Evolutionary conservation across 2,113 vertebrate species (phyloP).

Genomic region (Catharus bicknelli): DNA sequence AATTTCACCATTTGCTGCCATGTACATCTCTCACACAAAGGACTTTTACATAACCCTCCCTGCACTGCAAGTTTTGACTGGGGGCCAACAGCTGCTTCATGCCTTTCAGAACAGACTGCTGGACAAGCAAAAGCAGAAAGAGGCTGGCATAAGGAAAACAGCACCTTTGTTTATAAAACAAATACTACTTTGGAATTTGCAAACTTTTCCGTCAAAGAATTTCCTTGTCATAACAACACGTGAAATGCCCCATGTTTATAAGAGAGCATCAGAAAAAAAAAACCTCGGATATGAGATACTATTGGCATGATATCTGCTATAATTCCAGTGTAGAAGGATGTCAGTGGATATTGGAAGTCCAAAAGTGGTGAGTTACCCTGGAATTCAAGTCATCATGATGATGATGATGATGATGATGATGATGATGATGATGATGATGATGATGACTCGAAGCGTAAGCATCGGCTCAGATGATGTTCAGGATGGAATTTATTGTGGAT

Average conservation of each 20-base stretch:
- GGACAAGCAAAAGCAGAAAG: slow-evolving; percentile 58
- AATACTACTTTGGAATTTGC: slow-evolving; percentile 49
- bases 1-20: slow-evolving; percentile 22
- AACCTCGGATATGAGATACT: neutral
- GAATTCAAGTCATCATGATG: neutral
- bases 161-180: slow-evolving; percentile 51
- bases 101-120: slow-evolving; percentile 63
- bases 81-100: slow-evolving; percentile 72
- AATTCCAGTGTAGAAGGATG: neutral
- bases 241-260: slow-evolving; percentile 33
- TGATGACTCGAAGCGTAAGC: neutral
- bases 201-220: slow-evolving; percentile 49
- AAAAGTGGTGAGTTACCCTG: neutral
- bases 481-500: slow-evolving; percentile 20
- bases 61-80: slow-evolving; percentile 52
- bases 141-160: slow-evolving; percentile 47
- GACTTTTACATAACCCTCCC: slow-evolving; percentile 68
- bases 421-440: neutral
- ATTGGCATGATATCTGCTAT: neutral
- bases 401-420: neutral
- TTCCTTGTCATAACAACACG: slow-evolving; percentile 56
- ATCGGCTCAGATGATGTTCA: neutral
- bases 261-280: neutral
- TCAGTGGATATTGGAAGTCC: neutral
- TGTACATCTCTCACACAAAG: slow-evolving; percentile 65